phyloP scores from a whole-genome alignment of 2,888 invertebrate genomes.

The Catocala fraxini region DNA sequence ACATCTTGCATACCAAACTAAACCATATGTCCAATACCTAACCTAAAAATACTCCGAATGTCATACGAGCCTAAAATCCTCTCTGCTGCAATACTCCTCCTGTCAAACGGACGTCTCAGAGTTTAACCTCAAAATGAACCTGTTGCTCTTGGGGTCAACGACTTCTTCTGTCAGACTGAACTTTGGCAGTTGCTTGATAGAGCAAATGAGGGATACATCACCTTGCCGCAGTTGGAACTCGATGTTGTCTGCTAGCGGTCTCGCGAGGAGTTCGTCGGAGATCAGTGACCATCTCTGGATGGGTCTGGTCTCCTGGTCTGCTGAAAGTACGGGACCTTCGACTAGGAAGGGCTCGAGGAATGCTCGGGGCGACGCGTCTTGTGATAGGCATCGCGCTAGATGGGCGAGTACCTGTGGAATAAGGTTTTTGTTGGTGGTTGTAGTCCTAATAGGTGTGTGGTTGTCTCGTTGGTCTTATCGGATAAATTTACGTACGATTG shows the following conservation, averaged over 20 bases:
- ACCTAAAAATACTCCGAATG: conserved; percentile 67
- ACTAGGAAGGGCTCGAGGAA: conserved; percentile 98
- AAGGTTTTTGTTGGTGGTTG: neutral
- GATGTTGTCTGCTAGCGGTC: conserved; percentile 94
- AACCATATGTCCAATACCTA: conserved; percentile 35
- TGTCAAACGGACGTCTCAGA: conserved; percentile 99
- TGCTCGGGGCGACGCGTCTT: conserved; percentile 97
- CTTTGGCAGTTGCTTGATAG: conserved; percentile 95
- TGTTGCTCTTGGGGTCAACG: conserved; percentile 98
- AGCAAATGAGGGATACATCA: conserved; percentile 96
- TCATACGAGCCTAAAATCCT: conserved; percentile 78
- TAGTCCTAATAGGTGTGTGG: too few species aligned
- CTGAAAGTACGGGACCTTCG: conserved; percentile 94
- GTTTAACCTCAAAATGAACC: conserved; percentile 97
- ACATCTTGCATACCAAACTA: conserved; percentile 6
- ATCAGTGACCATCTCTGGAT: conserved; percentile 99
- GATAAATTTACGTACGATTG: too few species aligned
- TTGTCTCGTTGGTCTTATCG: too few species aligned
- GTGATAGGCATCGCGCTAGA: conserved; percentile 96
- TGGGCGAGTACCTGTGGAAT: conserved; percentile 91
- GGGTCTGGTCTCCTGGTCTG: conserved; percentile 93
- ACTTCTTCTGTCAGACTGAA: conserved; percentile 98
- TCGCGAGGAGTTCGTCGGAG: conserved; percentile 96
- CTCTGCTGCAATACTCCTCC: conserved; percentile 65
- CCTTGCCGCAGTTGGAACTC: conserved; percentile 97